These are phyloP conservation scores for Hesperophylax magnus DNA, from an alignment of 1,140 invertebrate genomes.

Conservation along the genomic window DNA sequence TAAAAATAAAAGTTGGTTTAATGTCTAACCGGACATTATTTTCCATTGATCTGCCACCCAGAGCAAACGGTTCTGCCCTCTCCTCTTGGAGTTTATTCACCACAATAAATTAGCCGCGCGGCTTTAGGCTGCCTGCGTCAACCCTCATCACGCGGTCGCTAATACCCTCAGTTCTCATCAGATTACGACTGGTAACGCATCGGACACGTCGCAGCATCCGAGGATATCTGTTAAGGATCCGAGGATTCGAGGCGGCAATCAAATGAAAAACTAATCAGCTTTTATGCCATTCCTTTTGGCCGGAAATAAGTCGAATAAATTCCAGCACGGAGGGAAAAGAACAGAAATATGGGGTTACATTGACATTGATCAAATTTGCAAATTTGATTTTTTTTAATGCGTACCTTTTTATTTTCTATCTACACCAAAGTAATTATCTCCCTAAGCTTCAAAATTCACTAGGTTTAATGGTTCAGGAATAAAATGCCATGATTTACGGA, in stretches of 20 bases:
- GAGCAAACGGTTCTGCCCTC: too few species aligned
- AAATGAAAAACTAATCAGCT: conserved; percentile 38
- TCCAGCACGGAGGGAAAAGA: not conserved
- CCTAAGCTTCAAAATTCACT: too few species aligned
- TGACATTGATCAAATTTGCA: not conserved
- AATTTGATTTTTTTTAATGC: too few species aligned
- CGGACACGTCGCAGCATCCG: not conserved
- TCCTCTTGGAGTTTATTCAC: conserved; percentile 31
- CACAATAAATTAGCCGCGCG: conserved; percentile 49
- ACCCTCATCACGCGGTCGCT: conserved; percentile 52
- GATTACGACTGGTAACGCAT: conserved; percentile 43
- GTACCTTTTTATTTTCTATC: too few species aligned
- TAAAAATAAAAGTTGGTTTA: too few species aligned
- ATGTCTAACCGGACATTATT: too few species aligned
- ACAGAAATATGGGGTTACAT: not conserved
- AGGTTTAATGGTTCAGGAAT: too few species aligned
- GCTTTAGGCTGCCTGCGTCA: conserved; percentile 7
- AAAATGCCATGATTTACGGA: too few species aligned
- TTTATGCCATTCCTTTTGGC: conserved; percentile 24
- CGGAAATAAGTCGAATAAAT: conserved; percentile 21
- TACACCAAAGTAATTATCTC: too few species aligned
- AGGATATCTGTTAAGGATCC: not conserved
- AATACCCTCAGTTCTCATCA: conserved; percentile 57
- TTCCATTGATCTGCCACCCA: too few species aligned
- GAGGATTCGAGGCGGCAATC: not conserved